These are phyloP conservation scores for Coregonus ussuriensis DNA, from an alignment of 2,797 vertebrate genomes.

Conservation along the genomic window DNA sequence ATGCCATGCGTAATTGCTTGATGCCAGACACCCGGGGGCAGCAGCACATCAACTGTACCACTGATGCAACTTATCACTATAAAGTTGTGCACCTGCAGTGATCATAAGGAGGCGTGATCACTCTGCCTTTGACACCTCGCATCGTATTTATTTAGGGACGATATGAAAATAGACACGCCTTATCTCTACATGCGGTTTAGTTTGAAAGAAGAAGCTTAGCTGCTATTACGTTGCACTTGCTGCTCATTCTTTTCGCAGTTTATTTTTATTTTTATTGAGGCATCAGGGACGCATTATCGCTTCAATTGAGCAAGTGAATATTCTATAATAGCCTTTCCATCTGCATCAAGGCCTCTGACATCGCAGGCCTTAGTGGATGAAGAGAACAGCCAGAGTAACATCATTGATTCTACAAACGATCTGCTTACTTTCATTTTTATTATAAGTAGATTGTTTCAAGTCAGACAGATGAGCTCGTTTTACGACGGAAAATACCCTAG, in stretches of 20 bases:
- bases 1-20: conserved; percentile 49
- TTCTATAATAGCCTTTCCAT: conserved; percentile 20
- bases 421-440: conserved; percentile 6
- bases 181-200: conserved; percentile 66
- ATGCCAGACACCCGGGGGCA: conserved; percentile 67
- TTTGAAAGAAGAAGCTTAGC: conserved; percentile 76
- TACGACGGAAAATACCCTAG: conserved; percentile 72
- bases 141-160: conserved; percentile 24
- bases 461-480: conserved; percentile 82
- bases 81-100: conserved; percentile 16
- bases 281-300: conserved; percentile 35
- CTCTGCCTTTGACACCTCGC: conserved; percentile 26
- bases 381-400: not conserved
- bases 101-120: conserved; percentile 60
- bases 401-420: conserved; percentile 5
- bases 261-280: conserved; percentile 42
- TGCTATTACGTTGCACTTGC: conserved; percentile 30
- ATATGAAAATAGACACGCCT: conserved; percentile 71
- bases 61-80: conserved; percentile 5
- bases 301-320: conserved; percentile 36
- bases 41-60: conserved; percentile 50
- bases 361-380: conserved; percentile 18
- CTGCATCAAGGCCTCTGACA: conserved; percentile 26
- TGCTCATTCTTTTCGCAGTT: conserved; percentile 41
- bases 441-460: conserved; percentile 29